phyloP scores from a whole-genome alignment of 2,888 invertebrate species.

The Salpingus planirostris region DNA sequence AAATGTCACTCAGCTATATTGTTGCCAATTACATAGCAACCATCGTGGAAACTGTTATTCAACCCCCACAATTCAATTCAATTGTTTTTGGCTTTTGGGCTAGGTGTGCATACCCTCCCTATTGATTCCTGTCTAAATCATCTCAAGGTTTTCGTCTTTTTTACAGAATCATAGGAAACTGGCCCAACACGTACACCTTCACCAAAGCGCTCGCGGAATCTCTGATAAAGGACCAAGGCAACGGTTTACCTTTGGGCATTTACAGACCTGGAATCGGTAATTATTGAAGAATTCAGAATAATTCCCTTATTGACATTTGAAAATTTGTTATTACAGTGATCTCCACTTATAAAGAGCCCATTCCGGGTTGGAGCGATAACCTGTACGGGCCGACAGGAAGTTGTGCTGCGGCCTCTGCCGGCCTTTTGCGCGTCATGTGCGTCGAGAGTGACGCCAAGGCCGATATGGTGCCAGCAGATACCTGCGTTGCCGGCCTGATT shows the following conservation, averaged over 20 bases:
- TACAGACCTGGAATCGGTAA: constrained; percentile 76
- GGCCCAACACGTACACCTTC: constrained; percentile 73
- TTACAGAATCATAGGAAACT: constrained; percentile 23
- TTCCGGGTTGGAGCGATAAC: constrained; percentile 64
- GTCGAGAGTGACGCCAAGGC: constrained; percentile 44
- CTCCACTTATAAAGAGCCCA: constrained; percentile 46
- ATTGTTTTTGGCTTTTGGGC: no score
- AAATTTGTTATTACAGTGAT: no score
- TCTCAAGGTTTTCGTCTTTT: no score
- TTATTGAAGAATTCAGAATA: no score
- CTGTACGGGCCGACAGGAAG: constrained; percentile 47
- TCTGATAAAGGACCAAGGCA: constrained; percentile 55
- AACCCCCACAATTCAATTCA: no score
- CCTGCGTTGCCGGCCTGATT: constrained; percentile 51
- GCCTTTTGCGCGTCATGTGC: constrained; percentile 50
- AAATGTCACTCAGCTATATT: no score
- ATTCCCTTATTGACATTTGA: no score
- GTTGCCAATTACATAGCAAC: no score
- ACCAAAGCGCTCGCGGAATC: constrained; percentile 84
- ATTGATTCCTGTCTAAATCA: no score
- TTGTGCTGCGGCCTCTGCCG: constrained; percentile 41
- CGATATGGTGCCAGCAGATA: constrained; percentile 58
- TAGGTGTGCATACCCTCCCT: no score
- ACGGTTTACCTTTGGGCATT: constrained; percentile 65
- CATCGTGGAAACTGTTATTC: no score